Conservation (phyloP, 1,140 invertebrate genomes). For the Brachionus paranguensis region DNA sequence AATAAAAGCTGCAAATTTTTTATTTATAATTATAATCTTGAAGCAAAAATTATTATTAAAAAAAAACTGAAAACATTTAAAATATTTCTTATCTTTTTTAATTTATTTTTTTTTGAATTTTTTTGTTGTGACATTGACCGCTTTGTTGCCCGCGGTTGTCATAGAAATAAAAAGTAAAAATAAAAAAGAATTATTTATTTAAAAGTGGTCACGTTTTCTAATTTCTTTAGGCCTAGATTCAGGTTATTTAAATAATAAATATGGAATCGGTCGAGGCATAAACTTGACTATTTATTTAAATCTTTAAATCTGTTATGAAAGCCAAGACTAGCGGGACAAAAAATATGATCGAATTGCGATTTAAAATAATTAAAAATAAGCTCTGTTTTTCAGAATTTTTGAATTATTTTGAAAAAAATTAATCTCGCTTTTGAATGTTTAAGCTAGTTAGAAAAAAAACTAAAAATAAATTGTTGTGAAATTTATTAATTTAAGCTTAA, state of each 20-base stretch:
- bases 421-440: too few species aligned
- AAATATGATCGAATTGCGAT: neutral
- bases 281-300: neutral
- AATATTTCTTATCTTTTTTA: neutral
- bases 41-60: neutral
- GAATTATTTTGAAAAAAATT: too few species aligned
- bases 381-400: too few species aligned
- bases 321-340: neutral
- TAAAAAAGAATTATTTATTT: neutral
- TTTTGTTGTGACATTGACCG: neutral
- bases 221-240: neutral
- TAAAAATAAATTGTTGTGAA: too few species aligned
- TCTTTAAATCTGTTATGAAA: neutral
- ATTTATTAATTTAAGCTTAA: too few species aligned
- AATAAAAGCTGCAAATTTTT: neutral
- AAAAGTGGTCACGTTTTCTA: neutral
- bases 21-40: neutral
- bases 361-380: too few species aligned
- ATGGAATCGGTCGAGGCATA: neutral
- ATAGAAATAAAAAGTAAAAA: neutral
- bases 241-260: conserved; percentile 12
- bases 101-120: neutral
- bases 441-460: too few species aligned
- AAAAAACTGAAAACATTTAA: neutral
- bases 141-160: neutral